Evolutionary conservation across 2,888 invertebrate species (phyloP).

Genomic region (Sminthurinus aureus): DNA sequence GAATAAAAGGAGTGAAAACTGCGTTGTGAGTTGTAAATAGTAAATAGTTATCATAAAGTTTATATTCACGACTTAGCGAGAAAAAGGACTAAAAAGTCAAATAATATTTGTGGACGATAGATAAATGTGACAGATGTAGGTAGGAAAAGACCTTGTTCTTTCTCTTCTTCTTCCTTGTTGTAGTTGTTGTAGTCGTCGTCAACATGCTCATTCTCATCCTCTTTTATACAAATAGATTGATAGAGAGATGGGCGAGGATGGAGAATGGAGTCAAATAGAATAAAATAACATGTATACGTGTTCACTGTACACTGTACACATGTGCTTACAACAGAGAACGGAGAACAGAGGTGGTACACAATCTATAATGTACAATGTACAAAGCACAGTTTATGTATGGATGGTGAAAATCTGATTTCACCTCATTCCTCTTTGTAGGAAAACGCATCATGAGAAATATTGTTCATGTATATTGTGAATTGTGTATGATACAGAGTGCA

Average conservation of each 20-base stretch:
- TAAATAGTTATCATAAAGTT: background rate
- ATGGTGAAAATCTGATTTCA: slow-evolving; percentile 33
- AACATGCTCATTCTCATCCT: background rate
- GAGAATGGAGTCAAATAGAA: background rate
- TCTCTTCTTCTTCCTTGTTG: no score
- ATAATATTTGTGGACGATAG: slow-evolving; percentile 26
- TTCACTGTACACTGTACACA: no score
- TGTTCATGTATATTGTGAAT: slow-evolving; percentile 25
- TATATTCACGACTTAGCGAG: background rate
- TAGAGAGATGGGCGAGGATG: background rate
- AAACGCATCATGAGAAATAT: slow-evolving; percentile 46
- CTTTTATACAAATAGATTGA: slow-evolving; percentile 2
- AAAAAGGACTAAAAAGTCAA: slow-evolving; percentile 16
- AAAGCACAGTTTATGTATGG: slow-evolving; percentile 4
- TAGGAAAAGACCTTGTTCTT: background rate
- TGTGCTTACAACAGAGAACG: no score
- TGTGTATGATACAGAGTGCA: no score
- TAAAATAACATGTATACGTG: no score
- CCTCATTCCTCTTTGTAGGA: slow-evolving; percentile 27
- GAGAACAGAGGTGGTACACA: no score
- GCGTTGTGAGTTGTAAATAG: background rate
- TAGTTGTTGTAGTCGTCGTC: no score
- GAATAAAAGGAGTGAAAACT: background rate
- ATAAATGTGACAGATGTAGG: slow-evolving; percentile 14
- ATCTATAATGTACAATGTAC: no score